Base-by-base conservation (phyloP, 1,140 invertebrate species). In the Heliconius hewitsoni region DNA sequence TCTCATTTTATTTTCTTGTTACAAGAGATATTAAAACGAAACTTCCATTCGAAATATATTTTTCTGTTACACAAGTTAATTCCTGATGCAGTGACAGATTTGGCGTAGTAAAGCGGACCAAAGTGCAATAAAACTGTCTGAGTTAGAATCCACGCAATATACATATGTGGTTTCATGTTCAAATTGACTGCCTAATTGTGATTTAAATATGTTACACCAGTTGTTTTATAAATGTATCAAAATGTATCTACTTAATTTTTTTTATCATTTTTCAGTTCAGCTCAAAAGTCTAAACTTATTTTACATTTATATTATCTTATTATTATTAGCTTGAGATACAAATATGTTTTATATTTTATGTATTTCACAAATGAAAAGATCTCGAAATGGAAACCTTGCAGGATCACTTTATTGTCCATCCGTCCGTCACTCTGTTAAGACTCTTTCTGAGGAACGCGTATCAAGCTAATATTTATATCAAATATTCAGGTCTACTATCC, bases 121-220 rank as follows among this genome's bases (percentile, higher is more conserved):
- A 60, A 76, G 27, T 19, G 74, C 74, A 46, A 76, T 76, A 50
- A 76, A 71, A 70, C n/a, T 71, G 74, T 76, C 74, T 76, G 74
- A 23, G 42, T 76, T 30, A 30, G 27, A 27, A 30, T 66, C 11
- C n/a, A 66, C 11, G 57, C 57, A 66, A 66, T 66, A 16, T 46
- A 46, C 16, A 46, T 46, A 66, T 66, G n/a, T 66, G 55, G n/a
- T 23, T 23, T 23, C 8, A 57, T 23, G 8, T 57, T 57, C 8
- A 66, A 66, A 9, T 66, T 27, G 8, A 66, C 23, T 30, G 23
- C 13, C 30, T 66, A 30, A 66, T 66, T n/a, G 16, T 8, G 27
- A 30, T 2, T 66, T 27, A 30, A n/a, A 23, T 23, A 37, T 37
- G 34, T 6, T 37, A 23, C 8, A 27, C 57, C 23, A 60, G 57